A percentile compares a stretch with the other conserved stretches of the same genome.
Evolutionary conservation across 53 echinoderm and acorn worm genomes (phyloP).

Genomic region (Holothuria leucospilota): DNA sequence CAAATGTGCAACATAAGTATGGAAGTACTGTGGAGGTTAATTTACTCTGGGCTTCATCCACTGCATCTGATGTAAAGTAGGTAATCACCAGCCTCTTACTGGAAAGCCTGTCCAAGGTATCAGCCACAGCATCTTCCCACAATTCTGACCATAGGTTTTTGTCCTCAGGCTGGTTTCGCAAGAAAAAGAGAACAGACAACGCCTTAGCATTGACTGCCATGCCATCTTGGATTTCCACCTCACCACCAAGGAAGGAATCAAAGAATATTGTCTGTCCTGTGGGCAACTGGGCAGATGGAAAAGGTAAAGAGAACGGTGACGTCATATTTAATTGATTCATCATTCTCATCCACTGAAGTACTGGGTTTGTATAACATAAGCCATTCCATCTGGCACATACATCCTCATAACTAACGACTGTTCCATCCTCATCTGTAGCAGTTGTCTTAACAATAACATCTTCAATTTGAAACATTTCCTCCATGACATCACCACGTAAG

Average conservation of each 20-base stretch:
- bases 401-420: conserved; percentile 25
- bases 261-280: conserved; percentile 53
- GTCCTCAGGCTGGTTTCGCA: conserved; percentile 33
- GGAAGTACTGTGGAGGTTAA: conserved; percentile 79
- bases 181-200: conserved; percentile 43
- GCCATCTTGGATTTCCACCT: conserved; percentile 34
- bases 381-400: conserved; percentile 69
- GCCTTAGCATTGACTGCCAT: conserved; percentile 52
- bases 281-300: conserved; percentile 4
- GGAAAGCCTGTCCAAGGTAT: conserved; percentile 39
- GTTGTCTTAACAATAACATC: conserved; percentile 15
- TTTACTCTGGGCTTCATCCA: conserved; percentile 72
- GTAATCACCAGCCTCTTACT: conserved; percentile 14
- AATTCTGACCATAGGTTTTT: conserved; percentile 34
- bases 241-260: conserved; percentile 63
- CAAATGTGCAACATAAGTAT: conserved; percentile 69
- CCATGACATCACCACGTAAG: conserved; percentile 65
- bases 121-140: conserved; percentile 67
- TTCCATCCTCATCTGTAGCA: conserved; percentile 15
- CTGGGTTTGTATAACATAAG: conserved; percentile 66
- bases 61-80: conserved; percentile 76
- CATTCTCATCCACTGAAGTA: conserved; percentile 46
- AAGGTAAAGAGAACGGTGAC: not conserved
- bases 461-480: conserved; percentile 74
- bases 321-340: not conserved